Conservation (phyloP, 2,113 vertebrate species). For the Stigmatopora argus region DNA sequence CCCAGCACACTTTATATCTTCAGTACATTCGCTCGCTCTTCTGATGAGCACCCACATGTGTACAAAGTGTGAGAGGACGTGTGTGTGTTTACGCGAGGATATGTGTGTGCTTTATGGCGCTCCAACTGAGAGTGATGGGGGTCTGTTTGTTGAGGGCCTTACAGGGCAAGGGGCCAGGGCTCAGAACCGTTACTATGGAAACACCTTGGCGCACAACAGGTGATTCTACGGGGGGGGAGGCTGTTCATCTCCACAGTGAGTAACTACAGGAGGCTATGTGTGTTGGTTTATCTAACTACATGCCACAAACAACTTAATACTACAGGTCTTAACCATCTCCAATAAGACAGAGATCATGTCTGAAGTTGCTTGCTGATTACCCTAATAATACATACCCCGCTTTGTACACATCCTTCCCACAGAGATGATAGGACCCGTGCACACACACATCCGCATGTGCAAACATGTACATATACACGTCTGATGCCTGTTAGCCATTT, state of each 20-base stretch:
- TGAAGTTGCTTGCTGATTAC: conserved; percentile 24
- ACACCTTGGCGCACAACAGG: conserved; percentile 70
- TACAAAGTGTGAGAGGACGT: not conserved
- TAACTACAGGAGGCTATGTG: conserved; percentile 41
- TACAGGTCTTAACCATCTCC: conserved; percentile 54
- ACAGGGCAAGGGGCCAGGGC: conserved; percentile 53
- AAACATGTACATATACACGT: not conserved
- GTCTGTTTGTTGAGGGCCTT: conserved; percentile 64
- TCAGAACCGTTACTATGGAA: conserved; percentile 65
- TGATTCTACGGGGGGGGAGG: conserved; percentile 50
- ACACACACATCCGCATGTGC: not conserved
- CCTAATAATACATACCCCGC: conserved; percentile 22
- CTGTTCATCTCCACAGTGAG: conserved; percentile 37
- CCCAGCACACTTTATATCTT: conserved; percentile 68
- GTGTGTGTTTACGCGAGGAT: conserved; percentile 18
- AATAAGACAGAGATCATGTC: conserved; percentile 53
- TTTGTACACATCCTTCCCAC: not conserved
- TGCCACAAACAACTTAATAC: conserved; percentile 33
- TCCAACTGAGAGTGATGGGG: conserved; percentile 35
- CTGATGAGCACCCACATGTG: conserved; percentile 51
- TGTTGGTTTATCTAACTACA: conserved; percentile 12
- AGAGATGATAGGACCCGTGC: not conserved
- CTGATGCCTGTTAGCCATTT: not conserved
- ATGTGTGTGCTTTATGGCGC: conserved; percentile 39
- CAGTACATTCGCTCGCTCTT: conserved; percentile 56